phyloP scores from a whole-genome alignment of 2,888 invertebrate genomes.

The Eupithecia inturbata region DNA sequence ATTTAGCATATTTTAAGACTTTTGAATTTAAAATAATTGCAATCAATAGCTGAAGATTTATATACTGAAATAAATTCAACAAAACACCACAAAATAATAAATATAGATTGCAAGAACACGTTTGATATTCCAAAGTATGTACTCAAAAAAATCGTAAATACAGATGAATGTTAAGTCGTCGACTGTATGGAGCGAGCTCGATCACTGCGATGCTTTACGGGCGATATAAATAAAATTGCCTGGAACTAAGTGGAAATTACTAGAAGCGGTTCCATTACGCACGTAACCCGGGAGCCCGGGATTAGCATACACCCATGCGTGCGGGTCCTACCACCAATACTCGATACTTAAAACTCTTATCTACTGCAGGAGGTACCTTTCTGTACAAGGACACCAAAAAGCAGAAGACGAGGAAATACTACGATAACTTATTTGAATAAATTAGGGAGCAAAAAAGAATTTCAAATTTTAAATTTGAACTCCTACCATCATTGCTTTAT shows the following conservation, averaged over 20 bases:
- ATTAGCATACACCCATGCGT: constrained; percentile 63
- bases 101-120: background rate
- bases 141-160: background rate
- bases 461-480: background rate
- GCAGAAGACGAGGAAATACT: too few species aligned
- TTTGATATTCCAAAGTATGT: background rate
- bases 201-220: constrained; percentile 40
- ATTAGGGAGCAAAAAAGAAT: too few species aligned
- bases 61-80: background rate
- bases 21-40: background rate
- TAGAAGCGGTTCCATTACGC: constrained; percentile 71
- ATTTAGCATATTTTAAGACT: background rate
- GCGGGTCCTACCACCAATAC: constrained; percentile 42
- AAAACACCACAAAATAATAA: background rate
- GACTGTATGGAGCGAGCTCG: constrained; percentile 28
- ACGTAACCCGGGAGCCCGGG: constrained; percentile 72
- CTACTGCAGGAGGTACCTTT: too few species aligned
- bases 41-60: background rate
- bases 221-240: constrained; percentile 57
- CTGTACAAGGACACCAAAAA: too few species aligned
- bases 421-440: too few species aligned
- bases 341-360: constrained; percentile 20
- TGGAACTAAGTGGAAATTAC: constrained; percentile 73
- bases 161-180: background rate
- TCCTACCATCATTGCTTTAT: background rate